Evolutionary conservation across 2,888 invertebrate genomes (phyloP).

Genomic region (Osedax frankpressi): DNA sequence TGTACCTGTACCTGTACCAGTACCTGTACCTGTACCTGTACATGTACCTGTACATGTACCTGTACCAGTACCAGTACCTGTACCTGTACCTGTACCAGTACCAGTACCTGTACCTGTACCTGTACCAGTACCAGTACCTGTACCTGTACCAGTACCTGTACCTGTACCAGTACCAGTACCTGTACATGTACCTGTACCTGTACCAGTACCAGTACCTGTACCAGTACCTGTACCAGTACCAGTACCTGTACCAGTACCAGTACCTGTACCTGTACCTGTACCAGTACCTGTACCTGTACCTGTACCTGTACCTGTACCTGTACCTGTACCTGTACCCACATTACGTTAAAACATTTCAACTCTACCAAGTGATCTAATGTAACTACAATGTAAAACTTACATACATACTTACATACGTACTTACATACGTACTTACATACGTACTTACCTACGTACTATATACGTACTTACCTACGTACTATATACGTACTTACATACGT

Average conservation of each 20-base stretch:
- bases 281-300: constrained; percentile 8
- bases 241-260: constrained; percentile 21
- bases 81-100: neutral
- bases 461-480: no score
- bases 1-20: constrained; percentile 13
- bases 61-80: neutral
- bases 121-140: constrained; percentile 29
- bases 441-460: no score
- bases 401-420: no score
- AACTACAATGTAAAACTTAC: no score
- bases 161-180: neutral
- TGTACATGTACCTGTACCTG: neutral
- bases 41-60: neutral
- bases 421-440: no score
- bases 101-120: neutral
- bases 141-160: constrained; percentile 22
- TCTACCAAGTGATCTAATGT: no score
- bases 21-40: constrained; percentile 16
- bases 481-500: no score
- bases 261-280: constrained; percentile 20
- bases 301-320: constrained; percentile 11
- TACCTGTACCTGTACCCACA: constrained; percentile 16
- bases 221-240: constrained; percentile 16
- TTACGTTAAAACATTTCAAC: no score
- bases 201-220: neutral